These are phyloP conservation scores for Dryomyza anilis DNA, from an alignment of 2,888 invertebrate species.

Conservation along the genomic window DNA sequence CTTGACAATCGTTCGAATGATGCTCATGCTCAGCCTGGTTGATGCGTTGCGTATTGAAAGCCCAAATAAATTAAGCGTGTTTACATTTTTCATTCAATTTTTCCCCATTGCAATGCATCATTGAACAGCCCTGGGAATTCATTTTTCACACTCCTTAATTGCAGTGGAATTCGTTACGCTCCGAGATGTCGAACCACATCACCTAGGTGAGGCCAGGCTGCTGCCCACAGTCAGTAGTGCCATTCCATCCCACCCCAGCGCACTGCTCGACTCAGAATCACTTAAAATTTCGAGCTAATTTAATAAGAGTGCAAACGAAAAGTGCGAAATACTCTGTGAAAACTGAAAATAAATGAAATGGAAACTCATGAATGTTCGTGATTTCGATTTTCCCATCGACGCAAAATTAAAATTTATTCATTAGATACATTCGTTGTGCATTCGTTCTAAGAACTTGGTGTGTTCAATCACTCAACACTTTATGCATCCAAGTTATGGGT, in stretches of 20 bases:
- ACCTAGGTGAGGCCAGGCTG: neutral
- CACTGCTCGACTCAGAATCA: no score
- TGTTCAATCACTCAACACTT: no score
- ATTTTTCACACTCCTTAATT: neutral
- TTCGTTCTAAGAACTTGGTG: no score
- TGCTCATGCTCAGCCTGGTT: no score
- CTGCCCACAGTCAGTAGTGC: neutral
- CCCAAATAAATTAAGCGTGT: conserved; percentile 6
- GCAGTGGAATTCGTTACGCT: neutral
- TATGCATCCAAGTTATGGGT: no score
- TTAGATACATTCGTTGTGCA: no score
- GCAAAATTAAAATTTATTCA: no score
- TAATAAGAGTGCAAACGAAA: neutral
- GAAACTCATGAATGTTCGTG: neutral
- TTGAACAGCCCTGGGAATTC: neutral
- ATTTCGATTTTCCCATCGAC: no score
- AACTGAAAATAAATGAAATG: neutral
- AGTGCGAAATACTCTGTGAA: neutral
- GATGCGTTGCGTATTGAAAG: neutral
- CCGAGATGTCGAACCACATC: neutral
- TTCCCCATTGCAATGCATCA: neutral
- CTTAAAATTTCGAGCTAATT: conserved; percentile 1
- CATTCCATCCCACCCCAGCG: neutral
- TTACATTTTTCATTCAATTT: neutral
- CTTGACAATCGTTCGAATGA: no score